phyloP scores from a whole-genome alignment of 1,140 invertebrate genomes.

The Bombus picipes region DNA sequence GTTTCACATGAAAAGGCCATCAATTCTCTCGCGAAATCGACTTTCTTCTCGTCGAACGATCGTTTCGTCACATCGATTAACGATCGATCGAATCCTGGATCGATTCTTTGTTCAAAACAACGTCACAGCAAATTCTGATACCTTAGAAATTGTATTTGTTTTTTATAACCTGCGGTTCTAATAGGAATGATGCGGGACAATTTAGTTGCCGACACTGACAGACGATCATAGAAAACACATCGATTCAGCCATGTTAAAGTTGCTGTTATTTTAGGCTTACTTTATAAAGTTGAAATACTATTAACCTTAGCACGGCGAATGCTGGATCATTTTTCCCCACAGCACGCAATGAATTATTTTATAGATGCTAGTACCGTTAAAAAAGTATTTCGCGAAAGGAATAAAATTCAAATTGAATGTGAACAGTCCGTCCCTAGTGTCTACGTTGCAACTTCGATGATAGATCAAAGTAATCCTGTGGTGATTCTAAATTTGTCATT shows the following conservation, averaged over 20 bases:
- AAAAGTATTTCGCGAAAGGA: no score
- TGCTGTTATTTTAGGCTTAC: not conserved
- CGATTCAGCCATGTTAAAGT: not conserved
- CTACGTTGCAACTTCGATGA: no score
- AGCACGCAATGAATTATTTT: no score
- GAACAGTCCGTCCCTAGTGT: no score
- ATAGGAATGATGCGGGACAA: not conserved
- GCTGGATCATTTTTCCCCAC: no score
- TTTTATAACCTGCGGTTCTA: not conserved
- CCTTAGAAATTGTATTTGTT: not conserved
- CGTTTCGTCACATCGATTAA: not conserved
- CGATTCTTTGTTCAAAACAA: not conserved
- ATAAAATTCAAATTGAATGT: no score
- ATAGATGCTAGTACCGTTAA: no score
- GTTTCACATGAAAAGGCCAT: conserved; percentile 36
- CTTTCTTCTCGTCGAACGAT: not conserved
- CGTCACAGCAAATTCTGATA: not conserved
- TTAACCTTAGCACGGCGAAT: no score
- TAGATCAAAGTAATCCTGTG: no score
- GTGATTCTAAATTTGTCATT: no score
- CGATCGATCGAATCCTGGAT: not conserved
- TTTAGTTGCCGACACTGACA: not conserved
- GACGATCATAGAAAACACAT: not conserved
- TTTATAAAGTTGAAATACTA: not conserved
- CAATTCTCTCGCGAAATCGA: not conserved